Conservation (phyloP, 2,113 vertebrate genomes). For the Chunga burmeisteri region DNA sequence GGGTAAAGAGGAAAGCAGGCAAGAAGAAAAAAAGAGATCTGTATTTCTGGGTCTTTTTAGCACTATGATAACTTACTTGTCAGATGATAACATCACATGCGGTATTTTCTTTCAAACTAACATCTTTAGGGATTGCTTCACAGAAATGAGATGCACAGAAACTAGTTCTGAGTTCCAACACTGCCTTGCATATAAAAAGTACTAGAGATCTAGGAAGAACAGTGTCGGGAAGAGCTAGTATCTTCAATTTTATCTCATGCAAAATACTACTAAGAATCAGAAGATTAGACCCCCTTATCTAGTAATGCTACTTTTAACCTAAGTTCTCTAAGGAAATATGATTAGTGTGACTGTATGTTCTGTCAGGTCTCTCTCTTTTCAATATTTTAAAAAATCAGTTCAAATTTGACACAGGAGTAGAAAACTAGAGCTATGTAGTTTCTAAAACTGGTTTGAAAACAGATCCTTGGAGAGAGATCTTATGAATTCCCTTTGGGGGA, state of each 20-base stretch:
- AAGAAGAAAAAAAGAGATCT: background rate
- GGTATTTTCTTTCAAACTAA: background rate
- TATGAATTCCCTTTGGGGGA: background rate
- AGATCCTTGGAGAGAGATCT: background rate
- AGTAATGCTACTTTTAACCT: background rate
- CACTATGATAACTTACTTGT: background rate
- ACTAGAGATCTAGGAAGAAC: background rate
- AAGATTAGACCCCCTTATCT: background rate
- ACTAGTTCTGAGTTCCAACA: background rate
- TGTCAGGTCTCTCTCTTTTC: background rate
- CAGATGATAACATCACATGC: background rate
- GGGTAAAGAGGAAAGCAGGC: background rate
- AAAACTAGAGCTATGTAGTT: background rate
- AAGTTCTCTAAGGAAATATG: background rate
- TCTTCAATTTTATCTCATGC: background rate
- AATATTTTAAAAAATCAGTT: background rate
- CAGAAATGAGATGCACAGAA: background rate
- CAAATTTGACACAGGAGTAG: background rate
- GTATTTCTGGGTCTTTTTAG: background rate
- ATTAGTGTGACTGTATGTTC: background rate
- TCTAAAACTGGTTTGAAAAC: constrained; percentile 3
- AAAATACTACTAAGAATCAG: background rate
- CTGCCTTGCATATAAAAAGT: background rate
- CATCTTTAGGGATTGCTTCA: background rate
- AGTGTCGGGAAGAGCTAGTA: background rate